A percentile compares a stretch with the other conserved stretches of the same genome.
phyloP scores from a whole-genome alignment of 1,140 invertebrate genomes.

The Polypedilum vanderplanki region DNA sequence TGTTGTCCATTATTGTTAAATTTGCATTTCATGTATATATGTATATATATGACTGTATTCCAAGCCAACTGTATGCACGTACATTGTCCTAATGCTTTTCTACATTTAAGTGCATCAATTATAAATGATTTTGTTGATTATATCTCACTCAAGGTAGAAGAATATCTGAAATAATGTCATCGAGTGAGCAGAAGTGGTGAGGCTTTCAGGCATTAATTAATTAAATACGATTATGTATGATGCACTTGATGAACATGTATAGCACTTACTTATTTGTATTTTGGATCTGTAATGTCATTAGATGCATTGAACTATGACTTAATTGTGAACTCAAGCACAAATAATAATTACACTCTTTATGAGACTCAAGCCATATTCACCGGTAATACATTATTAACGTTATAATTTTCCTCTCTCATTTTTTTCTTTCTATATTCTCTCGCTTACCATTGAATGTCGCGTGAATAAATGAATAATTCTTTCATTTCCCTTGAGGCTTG shows the following conservation, averaged over 20 bases:
- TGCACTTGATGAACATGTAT: constrained; percentile 1
- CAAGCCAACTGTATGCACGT: background rate
- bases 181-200: background rate
- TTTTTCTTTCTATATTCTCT: too few species aligned
- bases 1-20: constrained; percentile 16
- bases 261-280: background rate
- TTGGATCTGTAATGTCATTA: background rate
- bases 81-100: too few species aligned
- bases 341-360: background rate
- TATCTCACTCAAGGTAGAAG: background rate
- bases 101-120: background rate
- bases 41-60: background rate
- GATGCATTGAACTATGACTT: constrained; percentile 13
- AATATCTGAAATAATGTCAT: background rate
- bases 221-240: constrained; percentile 6
- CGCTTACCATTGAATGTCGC: background rate
- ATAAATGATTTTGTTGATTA: constrained; percentile 11
- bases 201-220: constrained; percentile 9
- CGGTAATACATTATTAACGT: too few species aligned
- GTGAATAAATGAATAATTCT: constrained; percentile 7
- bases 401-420: too few species aligned
- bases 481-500: background rate
- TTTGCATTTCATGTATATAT: constrained; percentile 3
- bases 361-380: too few species aligned
- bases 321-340: background rate